Evolutionary conservation across 2,113 vertebrate genomes (phyloP).

Genomic region (Semnopithecus entellus): DNA sequence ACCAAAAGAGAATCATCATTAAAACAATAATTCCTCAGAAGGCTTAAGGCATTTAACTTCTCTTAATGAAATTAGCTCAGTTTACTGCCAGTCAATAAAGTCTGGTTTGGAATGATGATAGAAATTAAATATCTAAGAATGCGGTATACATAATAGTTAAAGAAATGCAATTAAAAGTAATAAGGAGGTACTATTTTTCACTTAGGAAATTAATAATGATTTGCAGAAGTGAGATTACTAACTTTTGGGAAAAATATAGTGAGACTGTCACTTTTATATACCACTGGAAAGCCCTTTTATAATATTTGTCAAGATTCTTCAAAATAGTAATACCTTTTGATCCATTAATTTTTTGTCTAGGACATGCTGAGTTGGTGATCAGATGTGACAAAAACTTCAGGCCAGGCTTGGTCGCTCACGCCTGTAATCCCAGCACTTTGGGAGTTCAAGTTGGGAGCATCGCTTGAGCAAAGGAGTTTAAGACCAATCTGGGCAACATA

Average conservation of each 20-base stretch:
- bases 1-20: neutral
- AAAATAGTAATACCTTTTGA: neutral
- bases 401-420: no score
- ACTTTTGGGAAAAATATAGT: neutral
- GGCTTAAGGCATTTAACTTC: neutral
- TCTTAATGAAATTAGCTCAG: neutral
- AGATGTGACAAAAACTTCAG: neutral
- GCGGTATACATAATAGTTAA: neutral
- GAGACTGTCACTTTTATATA: neutral
- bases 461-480: no score
- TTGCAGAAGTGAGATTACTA: neutral
- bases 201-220: neutral
- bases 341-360: neutral
- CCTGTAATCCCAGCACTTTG: no score
- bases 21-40: neutral
- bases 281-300: neutral
- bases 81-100: neutral
- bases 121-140: constrained; percentile 36
- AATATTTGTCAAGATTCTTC: neutral
- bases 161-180: neutral
- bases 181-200: neutral
- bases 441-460: no score
- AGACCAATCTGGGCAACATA: no score
- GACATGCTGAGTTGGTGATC: neutral
- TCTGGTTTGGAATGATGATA: constrained; percentile 33